phyloP scores from a whole-genome alignment of 2,797 vertebrate species.

The Distichodus sexfasciatus region DNA sequence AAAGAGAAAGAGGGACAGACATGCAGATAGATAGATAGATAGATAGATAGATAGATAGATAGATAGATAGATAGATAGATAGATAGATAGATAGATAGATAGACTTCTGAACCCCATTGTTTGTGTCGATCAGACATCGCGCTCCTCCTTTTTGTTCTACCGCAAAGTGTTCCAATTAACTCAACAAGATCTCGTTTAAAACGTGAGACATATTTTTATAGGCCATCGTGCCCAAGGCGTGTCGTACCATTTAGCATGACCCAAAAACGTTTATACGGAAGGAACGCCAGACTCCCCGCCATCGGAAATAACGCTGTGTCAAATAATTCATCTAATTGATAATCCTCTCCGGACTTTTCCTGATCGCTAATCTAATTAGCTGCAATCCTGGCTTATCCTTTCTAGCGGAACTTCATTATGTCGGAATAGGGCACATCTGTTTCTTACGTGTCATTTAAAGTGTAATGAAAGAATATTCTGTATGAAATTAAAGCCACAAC shows the following conservation, averaged over 20 bases:
- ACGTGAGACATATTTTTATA: conserved; percentile 23
- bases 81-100: too few relatives aligned
- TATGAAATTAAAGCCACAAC: too few relatives aligned
- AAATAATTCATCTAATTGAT: neutral
- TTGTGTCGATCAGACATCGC: neutral
- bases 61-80: too few relatives aligned
- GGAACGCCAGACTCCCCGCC: conserved; percentile 4
- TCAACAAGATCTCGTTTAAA: conserved; percentile 15
- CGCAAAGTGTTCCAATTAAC: conserved; percentile 1
- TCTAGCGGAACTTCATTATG: conserved; percentile 1
- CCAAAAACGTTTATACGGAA: conserved; percentile 38
- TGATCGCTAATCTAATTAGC: neutral
- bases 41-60: too few relatives aligned
- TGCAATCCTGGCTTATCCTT: conserved; percentile 3
- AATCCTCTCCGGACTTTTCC: neutral
- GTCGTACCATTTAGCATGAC: conserved; percentile 36
- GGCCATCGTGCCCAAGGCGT: conserved; percentile 28
- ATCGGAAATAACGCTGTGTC: neutral
- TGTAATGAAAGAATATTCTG: too few relatives aligned
- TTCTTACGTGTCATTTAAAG: neutral
- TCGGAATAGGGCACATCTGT: neutral
- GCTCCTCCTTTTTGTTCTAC: conserved; percentile 12
- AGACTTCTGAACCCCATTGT: too few relatives aligned
- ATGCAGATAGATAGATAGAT: too few relatives aligned
- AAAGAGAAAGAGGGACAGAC: too few relatives aligned